Conservation (phyloP, 2,888 invertebrate genomes). For the Apamea anceps region DNA sequence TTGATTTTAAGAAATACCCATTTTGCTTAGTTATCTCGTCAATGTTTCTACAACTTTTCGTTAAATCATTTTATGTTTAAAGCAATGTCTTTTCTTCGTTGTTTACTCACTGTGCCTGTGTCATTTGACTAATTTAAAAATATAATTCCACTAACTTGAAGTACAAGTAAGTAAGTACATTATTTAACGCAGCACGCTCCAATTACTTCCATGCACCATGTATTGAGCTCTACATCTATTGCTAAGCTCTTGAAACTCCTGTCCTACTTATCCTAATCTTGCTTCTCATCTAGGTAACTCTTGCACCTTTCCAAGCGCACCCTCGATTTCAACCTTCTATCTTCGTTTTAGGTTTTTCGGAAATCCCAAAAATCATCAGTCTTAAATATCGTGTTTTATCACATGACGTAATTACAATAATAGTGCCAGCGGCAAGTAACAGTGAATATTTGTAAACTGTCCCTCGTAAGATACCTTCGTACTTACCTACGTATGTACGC, state of each 20-base stretch:
- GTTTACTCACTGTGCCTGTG: neutral
- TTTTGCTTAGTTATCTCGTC: neutral
- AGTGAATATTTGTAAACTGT: slow-evolving; percentile 59
- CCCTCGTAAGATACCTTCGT: slow-evolving; percentile 17
- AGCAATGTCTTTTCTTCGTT: neutral
- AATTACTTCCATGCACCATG: neutral
- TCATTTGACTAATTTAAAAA: neutral
- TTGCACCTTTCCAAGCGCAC: neutral
- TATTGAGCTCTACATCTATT: neutral
- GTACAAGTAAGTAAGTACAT: neutral
- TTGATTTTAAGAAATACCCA: neutral
- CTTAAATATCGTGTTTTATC: neutral
- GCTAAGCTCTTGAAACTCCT: neutral
- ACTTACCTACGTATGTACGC: neutral
- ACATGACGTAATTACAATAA: slow-evolving; percentile 28
- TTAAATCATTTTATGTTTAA: neutral
- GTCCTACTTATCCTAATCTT: neutral
- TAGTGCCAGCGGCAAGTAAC: slow-evolving; percentile 20
- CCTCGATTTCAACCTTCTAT: neutral
- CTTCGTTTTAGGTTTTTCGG: neutral
- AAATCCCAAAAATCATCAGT: neutral
- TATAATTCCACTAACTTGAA: neutral
- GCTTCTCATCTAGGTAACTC: neutral
- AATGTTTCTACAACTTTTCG: neutral
- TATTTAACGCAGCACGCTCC: slow-evolving; percentile 5